These are phyloP conservation scores for Lamproptera curius DNA, from an alignment of 2,888 invertebrate species.

Conservation along the genomic window DNA sequence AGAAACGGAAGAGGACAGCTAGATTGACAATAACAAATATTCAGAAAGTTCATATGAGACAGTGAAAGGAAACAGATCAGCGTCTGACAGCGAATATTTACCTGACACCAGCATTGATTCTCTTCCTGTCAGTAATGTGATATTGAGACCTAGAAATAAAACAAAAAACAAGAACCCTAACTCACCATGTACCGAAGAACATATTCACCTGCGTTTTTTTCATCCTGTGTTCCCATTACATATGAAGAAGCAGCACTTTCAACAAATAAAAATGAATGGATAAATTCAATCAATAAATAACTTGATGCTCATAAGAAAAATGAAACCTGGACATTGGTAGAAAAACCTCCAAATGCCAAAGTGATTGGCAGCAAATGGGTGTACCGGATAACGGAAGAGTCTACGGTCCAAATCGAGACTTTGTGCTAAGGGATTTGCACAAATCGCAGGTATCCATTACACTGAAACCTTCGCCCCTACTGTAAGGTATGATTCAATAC, in stretches of 20 bases:
- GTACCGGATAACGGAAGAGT: conserved; percentile 22
- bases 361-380: conserved; percentile 24
- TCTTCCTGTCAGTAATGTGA: no score
- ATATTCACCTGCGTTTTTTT: no score
- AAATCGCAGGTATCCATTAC: conserved; percentile 25
- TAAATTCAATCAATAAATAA: conserved; percentile 20
- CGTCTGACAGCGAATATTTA: no score
- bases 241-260: conserved; percentile 19
- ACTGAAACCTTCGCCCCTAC: conserved; percentile 28
- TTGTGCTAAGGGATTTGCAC: conserved; percentile 29
- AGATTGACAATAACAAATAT: no score
- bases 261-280: conserved; percentile 18
- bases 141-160: no score
- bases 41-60: no score
- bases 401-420: conserved; percentile 28
- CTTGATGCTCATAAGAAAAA: conserved; percentile 21
- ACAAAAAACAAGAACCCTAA: no score
- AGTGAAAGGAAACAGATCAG: no score
- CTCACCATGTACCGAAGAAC: no score
- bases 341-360: conserved; percentile 18
- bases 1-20: no score
- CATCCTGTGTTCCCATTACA: conserved; percentile 1
- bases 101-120: no score
- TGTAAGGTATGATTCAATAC: conserved; percentile 28
- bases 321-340: conserved; percentile 24